Evolutionary conservation across 2,113 vertebrate genomes (phyloP).

Genomic region (Miniopterus natalensis): DNA sequence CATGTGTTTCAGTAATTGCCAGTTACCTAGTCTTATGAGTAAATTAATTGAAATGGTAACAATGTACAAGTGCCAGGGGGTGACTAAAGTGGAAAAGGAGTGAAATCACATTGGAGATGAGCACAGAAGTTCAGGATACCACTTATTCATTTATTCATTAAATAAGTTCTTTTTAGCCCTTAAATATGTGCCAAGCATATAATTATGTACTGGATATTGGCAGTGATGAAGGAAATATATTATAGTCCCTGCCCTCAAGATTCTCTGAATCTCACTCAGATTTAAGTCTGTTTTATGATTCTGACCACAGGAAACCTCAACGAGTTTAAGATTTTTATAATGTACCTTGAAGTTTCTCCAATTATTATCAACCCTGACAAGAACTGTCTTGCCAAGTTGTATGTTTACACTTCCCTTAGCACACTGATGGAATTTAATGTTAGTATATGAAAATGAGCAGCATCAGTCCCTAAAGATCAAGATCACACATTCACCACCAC

Average conservation of each 20-base stretch:
- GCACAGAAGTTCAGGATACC: neutral
- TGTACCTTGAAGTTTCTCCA: neutral
- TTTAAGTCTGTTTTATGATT: slow-evolving; percentile 12
- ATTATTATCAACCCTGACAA: neutral
- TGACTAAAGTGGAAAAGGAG: neutral
- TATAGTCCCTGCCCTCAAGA: neutral
- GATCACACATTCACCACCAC: neutral
- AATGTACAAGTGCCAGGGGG: neutral
- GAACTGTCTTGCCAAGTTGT: neutral
- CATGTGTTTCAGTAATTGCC: neutral
- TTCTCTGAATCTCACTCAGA: neutral
- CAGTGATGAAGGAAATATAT: neutral
- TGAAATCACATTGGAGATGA: neutral
- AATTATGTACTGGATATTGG: neutral
- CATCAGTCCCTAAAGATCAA: neutral
- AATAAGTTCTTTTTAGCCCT: neutral
- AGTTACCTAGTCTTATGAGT: neutral
- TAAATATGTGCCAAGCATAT: neutral
- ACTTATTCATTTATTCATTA: neutral
- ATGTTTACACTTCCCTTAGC: neutral
- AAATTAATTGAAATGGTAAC: neutral
- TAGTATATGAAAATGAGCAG: neutral
- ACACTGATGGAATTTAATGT: neutral
- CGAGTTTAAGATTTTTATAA: neutral
- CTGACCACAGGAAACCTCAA: neutral